A percentile compares a stretch with the other conserved stretches of the same genome.
These are phyloP conservation scores for Melangyna quadrimaculata DNA, from an alignment of 2,888 invertebrate genomes.

Conservation along the genomic window DNA sequence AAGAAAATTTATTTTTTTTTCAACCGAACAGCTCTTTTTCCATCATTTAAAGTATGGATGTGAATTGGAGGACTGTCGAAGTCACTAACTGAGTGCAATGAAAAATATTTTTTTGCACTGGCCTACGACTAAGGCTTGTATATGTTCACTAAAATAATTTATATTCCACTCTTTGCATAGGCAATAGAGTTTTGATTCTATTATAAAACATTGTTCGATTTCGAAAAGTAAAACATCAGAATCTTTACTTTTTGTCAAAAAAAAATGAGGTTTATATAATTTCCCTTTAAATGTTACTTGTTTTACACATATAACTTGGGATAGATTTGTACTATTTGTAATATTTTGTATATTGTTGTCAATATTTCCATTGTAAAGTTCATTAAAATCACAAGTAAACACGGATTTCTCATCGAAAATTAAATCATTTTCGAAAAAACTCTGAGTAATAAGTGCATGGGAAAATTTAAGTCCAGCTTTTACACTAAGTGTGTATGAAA, in stretches of 20 bases:
- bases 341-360: neutral
- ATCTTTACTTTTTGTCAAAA: neutral
- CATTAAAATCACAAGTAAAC: conserved; percentile 3
- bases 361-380: neutral
- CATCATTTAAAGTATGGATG: too few species aligned
- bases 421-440: conserved; percentile 37
- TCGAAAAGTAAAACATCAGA: neutral
- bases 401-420: conserved; percentile 30
- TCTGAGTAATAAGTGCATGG: conserved; percentile 11
- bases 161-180: neutral
- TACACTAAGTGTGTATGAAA: conserved; percentile 39
- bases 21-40: neutral
- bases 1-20: neutral
- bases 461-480: conserved; percentile 49
- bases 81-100: neutral
- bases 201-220: neutral
- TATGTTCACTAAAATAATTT: too few species aligned
- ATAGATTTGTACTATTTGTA: too few species aligned
- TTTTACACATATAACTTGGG: too few species aligned
- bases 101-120: neutral
- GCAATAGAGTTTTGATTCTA: neutral
- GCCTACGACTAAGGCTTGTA: too few species aligned
- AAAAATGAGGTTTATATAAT: neutral
- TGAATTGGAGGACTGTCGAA: neutral
- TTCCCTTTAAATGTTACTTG: neutral